Conservation (phyloP, 1,140 invertebrate genomes). For the Galendromus occidentalis region DNA sequence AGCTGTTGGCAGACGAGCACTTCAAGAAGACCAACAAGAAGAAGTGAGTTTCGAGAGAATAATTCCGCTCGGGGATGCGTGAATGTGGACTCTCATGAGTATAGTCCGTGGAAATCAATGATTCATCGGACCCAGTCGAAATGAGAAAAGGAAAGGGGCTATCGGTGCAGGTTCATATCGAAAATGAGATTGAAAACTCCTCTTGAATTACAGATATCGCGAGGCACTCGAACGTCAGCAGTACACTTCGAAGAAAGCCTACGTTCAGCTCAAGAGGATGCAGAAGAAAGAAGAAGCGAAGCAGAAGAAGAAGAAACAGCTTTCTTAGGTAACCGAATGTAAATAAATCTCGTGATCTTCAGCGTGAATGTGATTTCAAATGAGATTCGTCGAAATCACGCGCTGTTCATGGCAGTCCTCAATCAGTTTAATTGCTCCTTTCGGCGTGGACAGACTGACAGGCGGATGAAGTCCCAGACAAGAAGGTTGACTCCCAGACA, state of each 20-base stretch:
- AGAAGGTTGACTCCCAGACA: no score
- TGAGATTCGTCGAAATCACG: no score
- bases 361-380: no score
- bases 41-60: background rate
- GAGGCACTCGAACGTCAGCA: background rate
- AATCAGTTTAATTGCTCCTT: no score
- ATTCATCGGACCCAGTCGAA: background rate
- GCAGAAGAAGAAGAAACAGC: background rate
- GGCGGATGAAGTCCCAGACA: no score
- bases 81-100: background rate
- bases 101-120: background rate
- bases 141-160: background rate
- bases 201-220: background rate
- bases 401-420: no score
- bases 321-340: background rate
- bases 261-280: background rate
- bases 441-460: no score
- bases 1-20: slow-evolving; percentile 66
- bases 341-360: no score
- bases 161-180: background rate
- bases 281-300: background rate
- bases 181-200: background rate
- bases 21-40: slow-evolving; percentile 38
- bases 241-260: background rate
- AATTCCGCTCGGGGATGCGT: background rate